phyloP scores from a whole-genome alignment of 2,113 vertebrate genomes.

The Nannobrachium achirus region DNA sequence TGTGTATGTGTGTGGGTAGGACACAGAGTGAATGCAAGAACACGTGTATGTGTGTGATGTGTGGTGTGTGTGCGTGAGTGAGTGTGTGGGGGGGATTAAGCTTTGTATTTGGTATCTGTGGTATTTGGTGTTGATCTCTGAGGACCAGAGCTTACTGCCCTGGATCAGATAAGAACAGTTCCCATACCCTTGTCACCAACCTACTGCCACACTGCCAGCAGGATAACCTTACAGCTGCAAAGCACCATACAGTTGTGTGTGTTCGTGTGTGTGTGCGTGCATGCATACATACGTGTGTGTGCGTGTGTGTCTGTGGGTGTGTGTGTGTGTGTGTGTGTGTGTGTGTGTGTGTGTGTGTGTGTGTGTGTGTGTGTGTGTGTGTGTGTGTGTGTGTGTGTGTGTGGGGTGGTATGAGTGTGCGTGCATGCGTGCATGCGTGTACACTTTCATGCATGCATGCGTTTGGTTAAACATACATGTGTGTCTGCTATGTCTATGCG shows the following conservation, averaged over 20 bases:
- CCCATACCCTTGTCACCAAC: slow-evolving; percentile 40
- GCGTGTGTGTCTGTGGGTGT: slow-evolving; percentile 3
- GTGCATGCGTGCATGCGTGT: background rate
- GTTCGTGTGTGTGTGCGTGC: slow-evolving; percentile 24
- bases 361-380: background rate
- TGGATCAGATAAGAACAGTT: slow-evolving; percentile 55
- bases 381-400: too few species aligned
- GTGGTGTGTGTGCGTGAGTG: slow-evolving; percentile 2
- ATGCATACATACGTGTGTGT: slow-evolving; percentile 5
- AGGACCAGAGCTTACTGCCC: slow-evolving; percentile 13
- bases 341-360: background rate
- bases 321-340: background rate
- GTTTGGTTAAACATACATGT: too few species aligned
- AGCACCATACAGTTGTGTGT: background rate
- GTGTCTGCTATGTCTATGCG: too few species aligned
- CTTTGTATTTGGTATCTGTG: slow-evolving; percentile 33
- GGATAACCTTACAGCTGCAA: slow-evolving; percentile 35
- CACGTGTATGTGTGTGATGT: background rate
- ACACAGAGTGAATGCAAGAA: background rate
- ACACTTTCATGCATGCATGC: background rate
- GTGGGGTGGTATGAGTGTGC: background rate
- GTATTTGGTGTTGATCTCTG: slow-evolving; percentile 27
- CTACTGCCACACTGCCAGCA: slow-evolving; percentile 14
- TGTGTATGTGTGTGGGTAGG: background rate
- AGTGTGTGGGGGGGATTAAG: slow-evolving; percentile 2